Percentiles rank a stretch among this genome's conserved stretches.
phyloP scores from a whole-genome alignment of 2,113 vertebrate species.

The Uropsilus gracilis region DNA sequence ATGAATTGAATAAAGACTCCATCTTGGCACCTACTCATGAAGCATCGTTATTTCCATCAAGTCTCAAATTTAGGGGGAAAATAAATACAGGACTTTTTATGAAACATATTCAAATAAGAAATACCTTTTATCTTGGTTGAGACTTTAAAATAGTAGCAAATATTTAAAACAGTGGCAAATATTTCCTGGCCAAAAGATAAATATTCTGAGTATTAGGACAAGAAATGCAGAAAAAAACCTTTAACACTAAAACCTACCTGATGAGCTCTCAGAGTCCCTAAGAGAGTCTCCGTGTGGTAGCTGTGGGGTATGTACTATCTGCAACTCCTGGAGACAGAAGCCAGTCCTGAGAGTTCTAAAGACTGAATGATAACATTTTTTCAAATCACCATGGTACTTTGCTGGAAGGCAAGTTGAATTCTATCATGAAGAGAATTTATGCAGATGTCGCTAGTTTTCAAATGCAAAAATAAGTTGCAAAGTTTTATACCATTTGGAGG shows the following conservation, averaged over 20 bases:
- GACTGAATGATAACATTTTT: constrained; percentile 82
- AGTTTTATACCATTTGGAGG: constrained; percentile 81
- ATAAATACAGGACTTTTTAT: constrained; percentile 51
- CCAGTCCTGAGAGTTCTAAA: constrained; percentile 73
- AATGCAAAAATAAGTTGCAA: constrained; percentile 80
- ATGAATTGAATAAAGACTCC: constrained; percentile 69
- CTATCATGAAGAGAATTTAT: constrained; percentile 81
- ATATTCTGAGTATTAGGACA: constrained; percentile 29
- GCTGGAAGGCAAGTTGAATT: constrained; percentile 77
- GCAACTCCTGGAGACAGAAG: constrained; percentile 56
- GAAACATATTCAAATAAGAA: constrained; percentile 74
- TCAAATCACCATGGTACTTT: constrained; percentile 80
- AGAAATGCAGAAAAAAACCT: constrained; percentile 64
- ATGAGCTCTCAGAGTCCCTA: constrained; percentile 68
- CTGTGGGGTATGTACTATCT: constrained; percentile 62
- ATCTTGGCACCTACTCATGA: constrained; percentile 15
- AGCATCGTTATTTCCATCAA: constrained; percentile 67
- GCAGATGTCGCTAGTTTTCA: constrained; percentile 84
- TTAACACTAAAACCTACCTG: constrained; percentile 62
- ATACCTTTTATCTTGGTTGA: constrained; percentile 69
- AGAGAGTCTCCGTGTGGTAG: constrained; percentile 54
- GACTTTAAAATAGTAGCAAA: constrained; percentile 57
- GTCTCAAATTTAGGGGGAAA: constrained; percentile 44
- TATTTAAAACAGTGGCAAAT: constrained; percentile 72
- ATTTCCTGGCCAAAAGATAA: constrained; percentile 71